Conservation (phyloP, 2,797 vertebrate genomes). For the Protonibea diacanthus region DNA sequence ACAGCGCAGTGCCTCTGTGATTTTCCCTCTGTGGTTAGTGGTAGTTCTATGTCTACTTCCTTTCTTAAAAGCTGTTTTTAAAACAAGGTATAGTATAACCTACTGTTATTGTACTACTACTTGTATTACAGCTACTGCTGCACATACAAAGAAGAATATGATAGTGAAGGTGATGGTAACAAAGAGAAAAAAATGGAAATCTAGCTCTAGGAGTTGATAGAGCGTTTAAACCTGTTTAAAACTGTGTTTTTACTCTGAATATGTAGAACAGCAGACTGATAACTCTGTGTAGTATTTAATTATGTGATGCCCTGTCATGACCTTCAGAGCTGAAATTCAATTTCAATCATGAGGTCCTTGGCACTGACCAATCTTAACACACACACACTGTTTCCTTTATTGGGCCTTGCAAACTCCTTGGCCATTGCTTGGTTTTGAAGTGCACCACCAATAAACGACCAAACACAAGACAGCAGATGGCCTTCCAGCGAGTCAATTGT, state of each 20-base stretch:
- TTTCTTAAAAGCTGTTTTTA: neutral
- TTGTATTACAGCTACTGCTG: too few relatives aligned
- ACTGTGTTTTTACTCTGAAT: neutral
- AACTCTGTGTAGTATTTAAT: neutral
- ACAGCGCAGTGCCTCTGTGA: neutral
- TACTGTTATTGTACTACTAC: too few relatives aligned
- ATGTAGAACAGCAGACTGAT: neutral
- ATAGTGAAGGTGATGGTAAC: neutral
- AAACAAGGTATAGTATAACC: too few relatives aligned
- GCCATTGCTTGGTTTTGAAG: constrained; percentile 9
- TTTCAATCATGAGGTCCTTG: constrained; percentile 15
- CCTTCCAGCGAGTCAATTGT: constrained; percentile 51
- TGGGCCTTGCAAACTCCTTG: constrained; percentile 1
- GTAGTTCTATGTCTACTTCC: neutral
- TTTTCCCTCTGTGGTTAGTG: neutral
- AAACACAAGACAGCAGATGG: constrained; percentile 26
- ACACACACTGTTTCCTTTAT: constrained; percentile 27
- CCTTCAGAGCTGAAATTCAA: neutral
- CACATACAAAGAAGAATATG: neutral
- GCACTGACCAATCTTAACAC: constrained; percentile 17
- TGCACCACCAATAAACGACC: constrained; percentile 15
- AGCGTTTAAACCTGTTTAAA: neutral
- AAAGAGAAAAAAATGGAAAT: neutral
- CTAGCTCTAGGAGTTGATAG: neutral
- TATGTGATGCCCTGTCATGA: neutral